Evolutionary conservation across 2,113 vertebrate species (phyloP), one percentile per base, ranked within the genome.

Genomic region (Clarias magur): DNA sequence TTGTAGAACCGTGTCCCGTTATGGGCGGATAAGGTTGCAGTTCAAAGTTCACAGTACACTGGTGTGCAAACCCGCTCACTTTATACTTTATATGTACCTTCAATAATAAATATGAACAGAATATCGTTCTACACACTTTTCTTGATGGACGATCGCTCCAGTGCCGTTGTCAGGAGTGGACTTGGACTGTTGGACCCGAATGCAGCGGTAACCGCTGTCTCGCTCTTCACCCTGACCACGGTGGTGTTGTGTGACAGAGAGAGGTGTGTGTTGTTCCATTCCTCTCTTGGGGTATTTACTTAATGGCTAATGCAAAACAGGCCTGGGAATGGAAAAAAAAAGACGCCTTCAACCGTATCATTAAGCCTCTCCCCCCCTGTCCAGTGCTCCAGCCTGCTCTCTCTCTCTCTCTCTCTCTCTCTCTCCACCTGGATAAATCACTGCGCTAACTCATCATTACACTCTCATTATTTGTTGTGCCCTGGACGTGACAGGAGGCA

Each of bases 291-390:
- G 92, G 91, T 92, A 92, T 94, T 94, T 91, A 93, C 93, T 92
- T 92, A 92, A 94, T 94, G 92, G 93, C 91, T 93, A 94, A 93
- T 93, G 92, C 94, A 93, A 89, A 84, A 87, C 83, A 82, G 88
- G 91, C 82, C 86, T 80, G 88, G 87, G 87, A 92, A 93, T 93
- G 91, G 91, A 75, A 94, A 93, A 75, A 94, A 93, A 94, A 93
- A 92, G 87, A 88, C 30, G 87, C 90, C 86, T 91, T 92, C 85
- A 85, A 93, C 91, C 94, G 88, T 92, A 90, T 90, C 92, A 93
- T 91, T 93, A 93, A 93, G 91, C 91, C 87, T 86, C 89, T 88
- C 89, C 78, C 85, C 89, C 85, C 89, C 48, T 85, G 89, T 87
- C 63, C 80, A 88, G 68, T 89, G 72, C n/a, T 68, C 57, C 10